phyloP scores from a whole-genome alignment of 2,888 invertebrate genomes.

The Teleogryllus oceanicus region DNA sequence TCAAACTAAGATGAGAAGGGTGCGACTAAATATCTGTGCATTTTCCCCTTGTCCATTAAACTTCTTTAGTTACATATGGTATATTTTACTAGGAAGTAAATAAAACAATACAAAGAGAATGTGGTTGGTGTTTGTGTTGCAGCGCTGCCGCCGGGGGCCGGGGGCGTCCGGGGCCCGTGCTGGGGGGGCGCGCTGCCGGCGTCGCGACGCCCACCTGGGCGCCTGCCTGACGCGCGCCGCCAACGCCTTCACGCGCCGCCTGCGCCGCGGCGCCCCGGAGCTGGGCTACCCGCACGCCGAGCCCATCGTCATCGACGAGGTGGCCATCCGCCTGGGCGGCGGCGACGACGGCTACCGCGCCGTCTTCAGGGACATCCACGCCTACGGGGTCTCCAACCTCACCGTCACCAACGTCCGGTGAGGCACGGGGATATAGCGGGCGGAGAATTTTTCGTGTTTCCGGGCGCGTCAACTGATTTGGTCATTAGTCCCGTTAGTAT shows the following conservation, averaged over 20 bases:
- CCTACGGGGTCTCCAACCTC: slow-evolving; percentile 75
- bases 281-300: slow-evolving; percentile 63
- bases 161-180: neutral
- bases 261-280: slow-evolving; percentile 66
- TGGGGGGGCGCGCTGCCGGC: slow-evolving; percentile 54
- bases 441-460: too few species aligned
- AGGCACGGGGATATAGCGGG: slow-evolving; percentile 28
- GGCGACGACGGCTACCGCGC: slow-evolving; percentile 82
- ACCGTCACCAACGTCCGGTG: slow-evolving; percentile 75
- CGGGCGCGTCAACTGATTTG: too few species aligned
- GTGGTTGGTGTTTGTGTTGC: neutral
- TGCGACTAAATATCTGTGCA: too few species aligned
- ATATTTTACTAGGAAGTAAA: too few species aligned
- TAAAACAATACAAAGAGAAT: too few species aligned
- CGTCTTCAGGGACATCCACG: slow-evolving; percentile 73
- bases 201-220: slow-evolving; percentile 66
- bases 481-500: too few species aligned
- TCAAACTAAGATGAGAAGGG: too few species aligned
- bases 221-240: slow-evolving; percentile 69
- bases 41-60: too few species aligned
- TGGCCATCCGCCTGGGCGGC: slow-evolving; percentile 72
- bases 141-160: neutral
- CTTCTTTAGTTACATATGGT: too few species aligned
- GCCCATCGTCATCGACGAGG: slow-evolving; percentile 77
- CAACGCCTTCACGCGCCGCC: slow-evolving; percentile 67